Base-by-base conservation (phyloP, 2,888 invertebrate genomes). In the Lasioglossum lativentre region DNA sequence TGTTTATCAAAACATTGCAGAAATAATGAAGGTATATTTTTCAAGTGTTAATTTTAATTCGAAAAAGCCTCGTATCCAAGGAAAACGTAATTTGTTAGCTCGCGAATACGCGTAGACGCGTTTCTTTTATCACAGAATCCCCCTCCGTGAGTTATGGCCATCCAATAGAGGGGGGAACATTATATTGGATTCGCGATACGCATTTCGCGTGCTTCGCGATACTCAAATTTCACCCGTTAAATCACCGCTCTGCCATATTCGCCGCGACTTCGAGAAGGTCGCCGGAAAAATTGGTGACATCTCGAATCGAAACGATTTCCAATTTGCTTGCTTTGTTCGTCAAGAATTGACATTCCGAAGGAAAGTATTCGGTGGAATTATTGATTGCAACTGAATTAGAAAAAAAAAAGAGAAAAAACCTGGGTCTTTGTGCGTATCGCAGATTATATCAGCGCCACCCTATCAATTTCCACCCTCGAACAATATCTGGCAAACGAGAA, bases 151-250 rank as follows among this genome's bases (percentile, higher is more conserved):
- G 80, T 91, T 90, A 91, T 90, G 78, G 84, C 86, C 90, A 84
- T 78, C 86, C 90, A 90, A 91, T 91, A 87, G 88, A 86, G 85
- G 89, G 88, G 86, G 74, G 80, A 88, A 90, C 78, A 78, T 83
- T 89, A 90, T 91, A 91, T 91, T 91, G 91, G 87, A 91, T 91
- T 88, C 89, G 86, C 90, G 87, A 91, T 91, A 91, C 90, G 90
- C 89, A 89, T 90, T 91, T 91, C 90, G 91, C 91, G 91, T 91
- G 90, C 88, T 88, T 90, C 87, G 86, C 90, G 90, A 89, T 90
- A 91, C 91, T 91, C 90, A 90, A 90, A 90, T 90, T 91, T 91
- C 87, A 87, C 75, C 75, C 86, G 81, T 85, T 90, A 91, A 90
- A 91, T 91, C 91, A 91, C 82, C 70, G 74, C 2, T n/a, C 82